Evolutionary conservation across 2,888 invertebrate species (phyloP).

Genomic region (Synanthedon myopaeformis): DNA sequence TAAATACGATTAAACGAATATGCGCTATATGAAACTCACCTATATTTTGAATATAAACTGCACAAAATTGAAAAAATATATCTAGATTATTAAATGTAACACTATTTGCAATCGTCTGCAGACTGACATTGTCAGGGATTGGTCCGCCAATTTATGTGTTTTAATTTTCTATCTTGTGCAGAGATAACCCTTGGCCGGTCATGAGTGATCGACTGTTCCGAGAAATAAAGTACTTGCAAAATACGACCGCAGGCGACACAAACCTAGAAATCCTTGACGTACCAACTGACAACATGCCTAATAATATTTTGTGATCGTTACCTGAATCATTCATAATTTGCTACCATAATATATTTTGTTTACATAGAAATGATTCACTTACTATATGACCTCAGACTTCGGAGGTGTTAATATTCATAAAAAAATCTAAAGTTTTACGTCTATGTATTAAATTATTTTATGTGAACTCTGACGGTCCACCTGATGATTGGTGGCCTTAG

Average conservation of each 20-base stretch:
- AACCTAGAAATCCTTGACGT: constrained; percentile 22
- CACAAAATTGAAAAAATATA: too few species aligned
- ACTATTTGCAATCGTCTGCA: constrained; percentile 5
- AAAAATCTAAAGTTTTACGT: too few species aligned
- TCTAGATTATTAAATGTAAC: background rate
- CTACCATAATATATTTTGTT: constrained; percentile 10
- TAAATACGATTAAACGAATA: too few species aligned
- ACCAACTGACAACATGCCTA: constrained; percentile 26
- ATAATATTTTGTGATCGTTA: constrained; percentile 26
- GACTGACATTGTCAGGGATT: constrained; percentile 33
- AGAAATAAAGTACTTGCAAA: constrained; percentile 42
- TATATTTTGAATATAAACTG: too few species aligned
- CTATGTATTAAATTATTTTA: too few species aligned
- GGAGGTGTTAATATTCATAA: background rate
- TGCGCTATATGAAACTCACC: too few species aligned
- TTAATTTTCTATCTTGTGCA: constrained; percentile 38
- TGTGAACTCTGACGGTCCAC: too few species aligned
- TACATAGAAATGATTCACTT: constrained; percentile 26
- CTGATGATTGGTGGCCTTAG: too few species aligned
- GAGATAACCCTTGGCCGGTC: constrained; percentile 52
- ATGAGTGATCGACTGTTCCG: constrained; percentile 48
- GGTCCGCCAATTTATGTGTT: constrained; percentile 49
- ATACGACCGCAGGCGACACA: constrained; percentile 15
- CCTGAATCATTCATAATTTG: constrained; percentile 11
- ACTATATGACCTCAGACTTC: constrained; percentile 8